Conservation (phyloP, 2,797 vertebrate species). For the Danio kyathit region DNA sequence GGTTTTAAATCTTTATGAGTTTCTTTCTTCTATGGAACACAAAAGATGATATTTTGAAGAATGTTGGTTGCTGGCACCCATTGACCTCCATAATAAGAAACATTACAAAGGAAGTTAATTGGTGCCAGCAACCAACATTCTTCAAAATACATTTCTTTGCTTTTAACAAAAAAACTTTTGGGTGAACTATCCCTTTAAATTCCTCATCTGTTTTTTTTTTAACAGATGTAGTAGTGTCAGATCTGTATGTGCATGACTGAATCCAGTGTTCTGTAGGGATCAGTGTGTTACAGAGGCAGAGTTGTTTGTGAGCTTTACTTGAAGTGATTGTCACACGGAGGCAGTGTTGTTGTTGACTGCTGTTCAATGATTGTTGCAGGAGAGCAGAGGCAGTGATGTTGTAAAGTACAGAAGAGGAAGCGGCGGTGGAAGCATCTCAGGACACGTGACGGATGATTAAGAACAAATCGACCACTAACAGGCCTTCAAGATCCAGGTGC, state of each 20-base stretch:
- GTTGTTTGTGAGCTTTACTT: constrained; percentile 43
- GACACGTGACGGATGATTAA: background rate
- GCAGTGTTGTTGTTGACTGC: constrained; percentile 58
- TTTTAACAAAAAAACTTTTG: no score
- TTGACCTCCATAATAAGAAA: background rate
- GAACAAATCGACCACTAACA: constrained; percentile 5
- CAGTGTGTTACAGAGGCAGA: constrained; percentile 51
- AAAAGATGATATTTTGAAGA: background rate
- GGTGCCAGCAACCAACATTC: no score
- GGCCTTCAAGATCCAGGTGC: constrained; percentile 4
- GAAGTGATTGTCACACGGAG: constrained; percentile 61
- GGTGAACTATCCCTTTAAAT: no score
- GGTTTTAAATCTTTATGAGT: background rate
- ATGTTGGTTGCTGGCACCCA: background rate
- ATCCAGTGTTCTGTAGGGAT: constrained; percentile 19
- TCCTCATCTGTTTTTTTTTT: no score
- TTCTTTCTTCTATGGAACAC: background rate
- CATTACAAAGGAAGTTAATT: no score
- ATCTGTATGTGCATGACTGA: background rate
- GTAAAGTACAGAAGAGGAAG: constrained; percentile 30
- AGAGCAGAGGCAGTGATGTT: constrained; percentile 56
- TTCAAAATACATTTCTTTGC: no score
- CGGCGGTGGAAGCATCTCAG: constrained; percentile 1
- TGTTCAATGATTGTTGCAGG: constrained; percentile 47
- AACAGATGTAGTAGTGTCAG: background rate